Evolutionary conservation across 2,797 vertebrate genomes (phyloP), one percentile per base, ranked within the genome.

Genomic region (Sebastes vulpes): DNA sequence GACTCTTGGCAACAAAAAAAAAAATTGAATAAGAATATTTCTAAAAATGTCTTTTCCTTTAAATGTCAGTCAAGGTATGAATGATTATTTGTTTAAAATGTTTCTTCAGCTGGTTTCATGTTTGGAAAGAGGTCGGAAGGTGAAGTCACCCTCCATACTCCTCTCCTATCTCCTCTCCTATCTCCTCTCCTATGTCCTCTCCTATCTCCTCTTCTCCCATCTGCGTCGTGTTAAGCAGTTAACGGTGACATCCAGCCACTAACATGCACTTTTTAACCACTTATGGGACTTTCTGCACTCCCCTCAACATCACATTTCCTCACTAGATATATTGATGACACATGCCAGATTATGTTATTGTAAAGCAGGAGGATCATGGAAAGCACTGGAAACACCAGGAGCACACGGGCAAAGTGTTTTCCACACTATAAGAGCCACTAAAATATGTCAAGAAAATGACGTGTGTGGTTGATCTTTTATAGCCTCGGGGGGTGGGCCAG

Each of bases 391-490:
- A 59, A 56, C 68, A 73, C 29, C 32, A 3, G 35, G 64, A 65
- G 20, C 53, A 75, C 46, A 18, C 46, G 6, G 18, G 46, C 7
- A 58, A 73, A 80, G 26, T 48, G 35, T 58, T 72, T 72, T 83
- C 73, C 82, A 63, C 20, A 25, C 61, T 57, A 46, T 48, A 71
- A 71, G 73, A 89, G 71, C 29, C 73, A 76, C 54, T 69, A 26
- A 86, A 79, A 74, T 74, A 89, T 83, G 77, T 90, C 83, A 91
- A 92, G 88, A 82, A 88, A 29, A 81, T 77, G 69, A 88, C 12
- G 8, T 53, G 52, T 80, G 31, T 66, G 61, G 48, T 68, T 60
- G 54, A 64, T 77, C 60, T 65, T 46, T 23, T n/a, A 65, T 67
- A 76, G 61, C 20, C 4, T 72, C 66, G 5, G 35, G 5, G 35